These are phyloP conservation scores for Parasteatoda lunata DNA, from an alignment of 2,888 invertebrate genomes.

Conservation along the genomic window DNA sequence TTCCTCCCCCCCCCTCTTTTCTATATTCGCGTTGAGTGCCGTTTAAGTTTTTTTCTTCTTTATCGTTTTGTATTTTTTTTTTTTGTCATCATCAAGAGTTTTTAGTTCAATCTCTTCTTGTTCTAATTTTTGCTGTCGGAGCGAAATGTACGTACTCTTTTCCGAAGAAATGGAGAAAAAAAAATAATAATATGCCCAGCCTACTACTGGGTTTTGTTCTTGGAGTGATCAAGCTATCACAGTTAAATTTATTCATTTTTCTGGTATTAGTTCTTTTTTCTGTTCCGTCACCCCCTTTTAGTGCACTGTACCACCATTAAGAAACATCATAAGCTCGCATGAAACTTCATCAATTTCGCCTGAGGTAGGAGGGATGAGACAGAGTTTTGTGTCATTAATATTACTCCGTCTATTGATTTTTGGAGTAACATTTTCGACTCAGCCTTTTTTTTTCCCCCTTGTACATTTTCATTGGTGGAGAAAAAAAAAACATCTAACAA, in stretches of 20 bases:
- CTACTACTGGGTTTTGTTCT: constrained; percentile 37
- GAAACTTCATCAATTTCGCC: constrained; percentile 38
- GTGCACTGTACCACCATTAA: constrained; percentile 44
- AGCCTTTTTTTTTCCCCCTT: neutral
- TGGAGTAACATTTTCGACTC: neutral
- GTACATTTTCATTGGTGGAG: neutral
- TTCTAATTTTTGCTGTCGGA: constrained; percentile 33
- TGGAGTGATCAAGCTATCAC: constrained; percentile 51
- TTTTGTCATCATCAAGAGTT: constrained; percentile 1
- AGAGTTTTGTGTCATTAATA: constrained; percentile 31
- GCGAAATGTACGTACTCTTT: constrained; percentile 2
- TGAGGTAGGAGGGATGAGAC: constrained; percentile 1
- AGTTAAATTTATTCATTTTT: constrained; percentile 44
- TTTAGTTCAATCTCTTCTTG: neutral
- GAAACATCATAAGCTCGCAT: constrained; percentile 48
- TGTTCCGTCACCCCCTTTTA: neutral
- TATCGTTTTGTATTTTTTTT: neutral
- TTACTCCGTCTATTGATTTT: constrained; percentile 33
- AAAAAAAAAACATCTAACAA: neutral
- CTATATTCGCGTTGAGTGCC: neutral
- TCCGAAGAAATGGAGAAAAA: neutral
- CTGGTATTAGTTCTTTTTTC: neutral
- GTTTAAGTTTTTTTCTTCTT: neutral
- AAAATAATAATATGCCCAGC: neutral
- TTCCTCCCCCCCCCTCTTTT: neutral